A percentile compares a stretch with the other conserved stretches of the same genome.
phyloP scores from a whole-genome alignment of 2,797 vertebrate genomes.

The Pangasius sanitwongsei region DNA sequence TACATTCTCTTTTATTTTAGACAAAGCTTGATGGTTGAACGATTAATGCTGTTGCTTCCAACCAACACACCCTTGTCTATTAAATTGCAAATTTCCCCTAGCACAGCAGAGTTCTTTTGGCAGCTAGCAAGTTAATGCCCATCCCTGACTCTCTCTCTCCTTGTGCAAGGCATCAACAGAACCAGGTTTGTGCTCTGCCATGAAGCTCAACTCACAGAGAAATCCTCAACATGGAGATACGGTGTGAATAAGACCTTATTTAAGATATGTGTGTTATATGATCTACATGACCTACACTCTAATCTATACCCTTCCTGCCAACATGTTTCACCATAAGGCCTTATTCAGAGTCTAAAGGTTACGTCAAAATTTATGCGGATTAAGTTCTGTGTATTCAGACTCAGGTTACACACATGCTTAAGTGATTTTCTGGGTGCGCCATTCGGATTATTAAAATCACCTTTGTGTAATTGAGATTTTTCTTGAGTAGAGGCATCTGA shows the following conservation, averaged over 20 bases:
- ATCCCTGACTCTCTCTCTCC: slow-evolving; percentile 43
- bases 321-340: background rate
- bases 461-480: background rate
- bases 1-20: background rate
- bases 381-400: background rate
- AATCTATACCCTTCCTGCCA: background rate
- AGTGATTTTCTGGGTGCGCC: background rate
- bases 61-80: background rate
- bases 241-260: slow-evolving; percentile 30
- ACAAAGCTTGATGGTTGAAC: background rate
- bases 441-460: background rate
- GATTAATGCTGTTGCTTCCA: background rate
- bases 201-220: slow-evolving; percentile 9
- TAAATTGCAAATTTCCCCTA: background rate
- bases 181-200: slow-evolving; percentile 57
- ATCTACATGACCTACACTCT: slow-evolving; percentile 36
- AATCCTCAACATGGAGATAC: slow-evolving; percentile 12
- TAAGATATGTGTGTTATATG: background rate
- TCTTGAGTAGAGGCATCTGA: background rate
- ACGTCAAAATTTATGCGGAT: background rate
- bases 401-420: background rate
- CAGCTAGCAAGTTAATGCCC: background rate
- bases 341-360: background rate
- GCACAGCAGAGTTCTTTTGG: background rate
- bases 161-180: slow-evolving; percentile 52